Evolutionary conservation across 2,797 vertebrate genomes (phyloP).

Genomic region (Crenuchus spilurus): DNA sequence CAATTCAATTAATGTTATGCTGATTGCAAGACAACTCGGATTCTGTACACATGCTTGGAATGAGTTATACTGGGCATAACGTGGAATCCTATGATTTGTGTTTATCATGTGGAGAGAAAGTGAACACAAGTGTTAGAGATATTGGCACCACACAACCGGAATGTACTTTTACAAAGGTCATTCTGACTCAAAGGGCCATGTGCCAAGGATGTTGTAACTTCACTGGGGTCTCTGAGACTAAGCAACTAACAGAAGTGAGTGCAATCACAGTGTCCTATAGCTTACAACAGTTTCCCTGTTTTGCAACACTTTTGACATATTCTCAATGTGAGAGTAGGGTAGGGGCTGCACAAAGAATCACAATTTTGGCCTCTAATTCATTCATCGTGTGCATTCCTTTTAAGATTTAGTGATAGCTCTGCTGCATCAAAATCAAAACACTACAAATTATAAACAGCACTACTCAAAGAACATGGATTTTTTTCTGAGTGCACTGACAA

Average conservation of each 20-base stretch:
- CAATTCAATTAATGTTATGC: slow-evolving; percentile 50
- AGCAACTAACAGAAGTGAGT: slow-evolving; percentile 41
- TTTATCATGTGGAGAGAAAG: slow-evolving; percentile 22
- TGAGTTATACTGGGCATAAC: slow-evolving; percentile 45
- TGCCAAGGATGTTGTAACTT: slow-evolving; percentile 17
- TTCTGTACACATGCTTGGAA: slow-evolving; percentile 70
- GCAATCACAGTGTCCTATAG: slow-evolving; percentile 56
- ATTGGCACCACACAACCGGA: slow-evolving; percentile 36
- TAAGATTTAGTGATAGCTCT: not conserved
- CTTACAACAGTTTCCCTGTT: slow-evolving; percentile 27
- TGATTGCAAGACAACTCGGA: slow-evolving; percentile 57
- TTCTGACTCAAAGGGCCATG: slow-evolving; percentile 19
- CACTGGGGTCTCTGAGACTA: slow-evolving; percentile 16
- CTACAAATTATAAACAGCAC: not conserved
- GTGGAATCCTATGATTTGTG: slow-evolving; percentile 5
- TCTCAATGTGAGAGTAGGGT: slow-evolving; percentile 17
- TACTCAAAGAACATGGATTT: not conserved
- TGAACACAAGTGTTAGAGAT: slow-evolving; percentile 15
- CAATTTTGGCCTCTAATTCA: slow-evolving; percentile 12
- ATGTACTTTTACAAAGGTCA: slow-evolving; percentile 38
- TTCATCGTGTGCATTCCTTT: not conserved
- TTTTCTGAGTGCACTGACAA: slow-evolving; percentile 12
- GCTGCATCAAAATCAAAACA: slow-evolving; percentile 3
- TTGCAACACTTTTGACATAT: slow-evolving; percentile 4
- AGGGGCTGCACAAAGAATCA: slow-evolving; percentile 33